Evolutionary conservation across 2,888 invertebrate genomes (phyloP).

Genomic region (Drosophila seclusa): DNA sequence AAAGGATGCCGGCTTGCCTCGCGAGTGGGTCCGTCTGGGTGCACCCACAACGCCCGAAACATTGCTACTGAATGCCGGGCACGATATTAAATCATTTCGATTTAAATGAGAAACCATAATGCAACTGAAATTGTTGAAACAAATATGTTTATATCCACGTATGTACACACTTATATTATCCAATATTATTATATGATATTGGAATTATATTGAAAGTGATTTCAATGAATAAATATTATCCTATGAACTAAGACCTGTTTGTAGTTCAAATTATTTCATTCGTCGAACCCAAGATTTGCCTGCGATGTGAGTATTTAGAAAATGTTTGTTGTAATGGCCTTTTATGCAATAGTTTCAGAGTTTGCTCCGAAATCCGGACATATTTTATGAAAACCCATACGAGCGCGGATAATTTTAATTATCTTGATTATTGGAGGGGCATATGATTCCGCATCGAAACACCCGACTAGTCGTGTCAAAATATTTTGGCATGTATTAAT

Average conservation of each 20-base stretch:
- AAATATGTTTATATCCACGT: background rate
- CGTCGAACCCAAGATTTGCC: background rate
- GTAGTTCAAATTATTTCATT: too few species aligned
- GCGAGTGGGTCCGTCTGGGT: conserved; percentile 79
- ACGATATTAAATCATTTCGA: conserved; percentile 53
- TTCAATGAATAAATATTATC: background rate
- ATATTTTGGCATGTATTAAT: background rate
- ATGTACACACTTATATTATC: conserved; percentile 1
- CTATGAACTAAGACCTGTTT: too few species aligned
- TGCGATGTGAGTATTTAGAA: background rate
- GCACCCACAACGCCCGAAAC: conserved; percentile 83
- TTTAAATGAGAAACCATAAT: conserved; percentile 39
- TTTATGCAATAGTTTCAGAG: background rate
- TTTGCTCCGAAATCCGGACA: background rate
- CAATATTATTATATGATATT: background rate
- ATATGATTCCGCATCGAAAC: background rate
- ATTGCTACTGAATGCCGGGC: conserved; percentile 77
- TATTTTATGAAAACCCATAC: background rate
- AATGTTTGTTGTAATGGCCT: background rate
- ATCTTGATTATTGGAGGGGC: background rate
- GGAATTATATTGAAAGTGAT: too few species aligned
- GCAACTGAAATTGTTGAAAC: background rate
- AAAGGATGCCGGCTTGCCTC: conserved; percentile 87
- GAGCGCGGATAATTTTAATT: background rate
- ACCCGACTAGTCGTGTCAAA: background rate